Base-by-base conservation (phyloP, 2,888 invertebrate genomes). In the Dexiosoma caninum region DNA sequence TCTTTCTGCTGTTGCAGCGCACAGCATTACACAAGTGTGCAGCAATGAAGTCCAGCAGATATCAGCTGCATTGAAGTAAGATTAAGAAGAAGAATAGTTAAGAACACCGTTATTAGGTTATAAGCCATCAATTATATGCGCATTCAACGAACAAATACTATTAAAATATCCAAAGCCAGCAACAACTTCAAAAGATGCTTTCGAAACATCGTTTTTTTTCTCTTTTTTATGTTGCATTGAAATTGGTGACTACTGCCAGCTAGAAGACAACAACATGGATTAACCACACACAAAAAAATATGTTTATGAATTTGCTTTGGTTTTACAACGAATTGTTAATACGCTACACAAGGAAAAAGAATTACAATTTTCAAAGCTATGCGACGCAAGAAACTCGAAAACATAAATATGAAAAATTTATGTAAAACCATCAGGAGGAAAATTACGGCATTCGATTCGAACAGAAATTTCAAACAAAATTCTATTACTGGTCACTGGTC, bases 71-170 rank as follows among this genome's bases (percentile, higher is more conserved):
- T 10, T 40, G 51, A 9, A 62, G 42, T 37, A 10, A 19, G n/a
- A 37, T 23, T 12, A 27, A 44, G 42, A n/a, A 69, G 44, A 53
- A 67, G 40, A 75, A 67, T 40, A 72, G 72, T 72, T 66, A 70
- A 76, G 81, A 82, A 83, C 85, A 87, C 88, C 87, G 87, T 86
- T 87, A 86, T 83, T 83, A 82, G 84, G 84, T 85, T 86, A 87
- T 87, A 87, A 84, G 85, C 85, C 87, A 87, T 87, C 87, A 87
- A 87, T 88, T 87, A 87, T 87, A 86, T 87, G 85, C 86, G 72
- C 83, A 77, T 82, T 44, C 74, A 69, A 57, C 76, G 67, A 71
- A 72, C 76, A 84, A 84, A 83, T 83, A 86, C 85, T 83, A 82
- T 66, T 57, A 35, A 66, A 79, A 57, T 59, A 37, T 51, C 53